Percentiles rank a stretch among this genome's conserved stretches.
These are phyloP conservation scores for Heliconius ismenius DNA, from an alignment of 2,888 invertebrate genomes.

Conservation along the genomic window DNA sequence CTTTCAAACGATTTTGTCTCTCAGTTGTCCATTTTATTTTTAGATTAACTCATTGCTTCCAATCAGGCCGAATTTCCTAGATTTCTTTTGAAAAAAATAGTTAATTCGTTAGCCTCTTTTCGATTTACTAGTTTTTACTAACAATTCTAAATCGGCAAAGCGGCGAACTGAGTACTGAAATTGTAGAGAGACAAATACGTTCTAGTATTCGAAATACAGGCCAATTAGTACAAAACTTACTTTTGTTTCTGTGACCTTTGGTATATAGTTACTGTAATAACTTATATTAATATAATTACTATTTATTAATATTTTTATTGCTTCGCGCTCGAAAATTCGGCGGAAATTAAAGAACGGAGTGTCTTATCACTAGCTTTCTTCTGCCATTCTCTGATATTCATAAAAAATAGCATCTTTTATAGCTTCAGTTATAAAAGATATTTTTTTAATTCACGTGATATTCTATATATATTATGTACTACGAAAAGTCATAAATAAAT, in stretches of 20 bases:
- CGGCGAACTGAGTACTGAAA: background rate
- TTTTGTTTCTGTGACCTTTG: background rate
- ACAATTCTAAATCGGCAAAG: constrained; percentile 17
- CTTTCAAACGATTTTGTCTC: constrained; percentile 51
- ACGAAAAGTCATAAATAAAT: too few species aligned
- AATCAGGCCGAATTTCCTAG: constrained; percentile 43
- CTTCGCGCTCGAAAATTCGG: too few species aligned
- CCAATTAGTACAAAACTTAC: background rate
- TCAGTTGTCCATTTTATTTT: constrained; percentile 50
- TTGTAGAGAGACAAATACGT: background rate
- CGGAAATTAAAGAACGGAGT: too few species aligned
- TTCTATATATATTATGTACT: too few species aligned
- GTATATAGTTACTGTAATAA: background rate
- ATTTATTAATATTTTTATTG: too few species aligned
- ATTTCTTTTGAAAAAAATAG: constrained; percentile 33
- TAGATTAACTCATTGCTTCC: constrained; percentile 49
- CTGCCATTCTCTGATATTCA: too few species aligned
- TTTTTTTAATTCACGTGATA: too few species aligned
- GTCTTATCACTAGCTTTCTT: too few species aligned
- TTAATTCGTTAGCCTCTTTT: constrained; percentile 44
- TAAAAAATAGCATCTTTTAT: too few species aligned
- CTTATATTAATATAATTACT: too few species aligned
- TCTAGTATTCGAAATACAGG: background rate
- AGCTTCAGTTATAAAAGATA: too few species aligned
- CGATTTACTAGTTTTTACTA: constrained; percentile 35